These are phyloP conservation scores for Samia ricini DNA, from an alignment of 1,140 invertebrate genomes.

Conservation along the genomic window DNA sequence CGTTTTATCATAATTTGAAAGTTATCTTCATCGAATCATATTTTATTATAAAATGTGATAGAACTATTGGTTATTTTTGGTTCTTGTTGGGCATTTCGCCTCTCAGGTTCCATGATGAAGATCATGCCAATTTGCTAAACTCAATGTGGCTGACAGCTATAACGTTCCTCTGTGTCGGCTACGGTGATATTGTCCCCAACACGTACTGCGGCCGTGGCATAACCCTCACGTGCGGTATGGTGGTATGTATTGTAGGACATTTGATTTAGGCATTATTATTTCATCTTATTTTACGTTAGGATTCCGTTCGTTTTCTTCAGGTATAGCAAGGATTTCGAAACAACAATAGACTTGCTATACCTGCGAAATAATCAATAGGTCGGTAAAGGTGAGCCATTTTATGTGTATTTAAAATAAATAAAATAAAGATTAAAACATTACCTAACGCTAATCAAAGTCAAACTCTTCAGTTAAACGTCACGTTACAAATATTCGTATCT, in stretches of 20 bases:
- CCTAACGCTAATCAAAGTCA: conserved; percentile 69
- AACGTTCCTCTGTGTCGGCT: conserved; percentile 90
- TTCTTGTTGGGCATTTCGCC: conserved; percentile 76
- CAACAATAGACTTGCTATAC: conserved; percentile 45
- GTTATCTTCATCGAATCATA: neutral
- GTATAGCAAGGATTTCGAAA: conserved; percentile 37
- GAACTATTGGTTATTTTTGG: conserved; percentile 67
- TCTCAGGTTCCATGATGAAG: conserved; percentile 90
- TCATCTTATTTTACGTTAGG: conserved; percentile 11
- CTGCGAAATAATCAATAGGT: conserved; percentile 44
- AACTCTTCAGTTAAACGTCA: conserved; percentile 55
- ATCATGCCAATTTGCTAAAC: conserved; percentile 94
- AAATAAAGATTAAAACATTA: conserved; percentile 52
- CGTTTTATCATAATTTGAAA: neutral
- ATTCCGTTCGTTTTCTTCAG: conserved; percentile 34
- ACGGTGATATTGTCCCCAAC: conserved; percentile 95
- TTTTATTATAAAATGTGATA: conserved; percentile 13
- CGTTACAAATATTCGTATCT: neutral
- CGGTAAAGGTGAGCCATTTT: conserved; percentile 77
- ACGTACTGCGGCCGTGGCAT: conserved; percentile 95
- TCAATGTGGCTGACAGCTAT: conserved; percentile 96
- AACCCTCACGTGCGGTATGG: conserved; percentile 93
- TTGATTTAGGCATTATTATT: conserved; percentile 32
- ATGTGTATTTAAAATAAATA: conserved; percentile 52
- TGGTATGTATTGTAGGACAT: conserved; percentile 85